These are phyloP conservation scores for Anas platyrhynchos DNA, from an alignment of 2,113 vertebrate species.

Conservation along the genomic window DNA sequence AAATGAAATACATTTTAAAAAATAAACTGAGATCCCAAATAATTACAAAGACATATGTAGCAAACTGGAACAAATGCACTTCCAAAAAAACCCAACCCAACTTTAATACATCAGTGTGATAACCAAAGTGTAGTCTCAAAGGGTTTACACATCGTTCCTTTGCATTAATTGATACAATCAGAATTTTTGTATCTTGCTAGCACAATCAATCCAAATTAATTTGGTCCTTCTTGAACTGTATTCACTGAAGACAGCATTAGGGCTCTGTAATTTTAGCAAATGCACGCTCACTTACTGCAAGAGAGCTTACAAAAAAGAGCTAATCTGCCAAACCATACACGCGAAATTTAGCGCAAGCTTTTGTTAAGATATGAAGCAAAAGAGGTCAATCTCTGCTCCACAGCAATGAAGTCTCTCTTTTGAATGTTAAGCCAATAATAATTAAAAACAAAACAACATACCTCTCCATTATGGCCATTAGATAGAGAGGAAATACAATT, in stretches of 20 bases:
- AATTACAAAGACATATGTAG: background rate
- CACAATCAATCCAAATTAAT: background rate
- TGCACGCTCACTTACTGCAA: background rate
- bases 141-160: background rate
- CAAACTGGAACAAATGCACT: background rate
- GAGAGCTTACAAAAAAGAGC: background rate
- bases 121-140: background rate
- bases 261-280: background rate
- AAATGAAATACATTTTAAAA: background rate
- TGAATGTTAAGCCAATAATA: background rate
- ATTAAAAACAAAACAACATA: background rate
- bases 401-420: background rate
- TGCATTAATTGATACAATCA: background rate
- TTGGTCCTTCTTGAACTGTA: background rate
- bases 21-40: slow-evolving; percentile 16
- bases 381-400: background rate
- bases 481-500: background rate
- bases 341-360: background rate
- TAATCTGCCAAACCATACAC: background rate
- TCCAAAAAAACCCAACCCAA: background rate
- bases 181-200: background rate
- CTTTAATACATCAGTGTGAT: background rate
- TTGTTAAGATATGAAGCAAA: background rate
- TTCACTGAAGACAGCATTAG: background rate
- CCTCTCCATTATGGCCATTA: background rate